Evolutionary conservation across 1,140 invertebrate genomes (phyloP).

Genomic region (Bombus balteatus): DNA sequence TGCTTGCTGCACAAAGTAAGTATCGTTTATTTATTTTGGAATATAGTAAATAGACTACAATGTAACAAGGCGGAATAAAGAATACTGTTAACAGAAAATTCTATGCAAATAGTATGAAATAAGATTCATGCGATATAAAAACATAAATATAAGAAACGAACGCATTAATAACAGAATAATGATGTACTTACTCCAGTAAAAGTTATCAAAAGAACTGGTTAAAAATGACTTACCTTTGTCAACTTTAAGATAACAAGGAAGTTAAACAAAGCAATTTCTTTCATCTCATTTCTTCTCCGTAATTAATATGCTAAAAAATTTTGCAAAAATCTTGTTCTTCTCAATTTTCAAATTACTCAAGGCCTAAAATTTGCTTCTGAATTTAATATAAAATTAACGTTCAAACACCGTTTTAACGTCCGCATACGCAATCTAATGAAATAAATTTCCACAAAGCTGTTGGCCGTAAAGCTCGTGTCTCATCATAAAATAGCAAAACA

Average conservation of each 20-base stretch:
- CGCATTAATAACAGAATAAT: not conserved
- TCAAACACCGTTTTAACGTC: not conserved
- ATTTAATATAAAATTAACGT: not conserved
- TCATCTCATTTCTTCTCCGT: not conserved
- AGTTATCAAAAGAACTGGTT: not conserved
- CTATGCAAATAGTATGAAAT: too few relatives aligned
- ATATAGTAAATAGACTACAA: too few relatives aligned
- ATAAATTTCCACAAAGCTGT: not conserved
- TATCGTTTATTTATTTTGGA: too few relatives aligned
- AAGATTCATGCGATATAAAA: too few relatives aligned
- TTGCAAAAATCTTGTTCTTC: not conserved
- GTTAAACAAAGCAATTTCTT: not conserved
- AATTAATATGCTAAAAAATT: not conserved
- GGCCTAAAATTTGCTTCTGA: not conserved
- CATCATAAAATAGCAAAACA: not conserved
- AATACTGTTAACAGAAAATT: too few relatives aligned
- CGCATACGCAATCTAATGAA: not conserved
- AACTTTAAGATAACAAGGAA: not conserved
- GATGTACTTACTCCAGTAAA: accelerated
- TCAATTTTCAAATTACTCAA: not conserved
- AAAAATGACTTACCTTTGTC: not conserved
- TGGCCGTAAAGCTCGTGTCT: not conserved
- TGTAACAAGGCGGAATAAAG: too few relatives aligned
- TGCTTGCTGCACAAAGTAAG: not conserved
- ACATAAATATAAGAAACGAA: not conserved